Evolutionary conservation across 1,140 invertebrate species (phyloP).

Genomic region (Thaumetopoea pityocampa): DNA sequence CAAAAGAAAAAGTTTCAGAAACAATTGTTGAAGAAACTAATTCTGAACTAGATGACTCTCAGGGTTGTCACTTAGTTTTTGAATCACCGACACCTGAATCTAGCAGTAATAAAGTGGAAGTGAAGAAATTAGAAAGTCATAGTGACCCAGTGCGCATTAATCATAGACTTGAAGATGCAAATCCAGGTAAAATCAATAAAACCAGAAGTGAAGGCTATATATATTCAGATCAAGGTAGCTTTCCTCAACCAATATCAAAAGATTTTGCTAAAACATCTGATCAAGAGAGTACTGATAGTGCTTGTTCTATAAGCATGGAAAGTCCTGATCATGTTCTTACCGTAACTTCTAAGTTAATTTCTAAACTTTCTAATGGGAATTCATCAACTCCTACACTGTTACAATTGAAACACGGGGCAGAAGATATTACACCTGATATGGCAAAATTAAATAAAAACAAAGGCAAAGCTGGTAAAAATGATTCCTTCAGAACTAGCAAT

Average conservation of each 20-base stretch:
- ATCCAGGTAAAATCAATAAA: constrained; percentile 34
- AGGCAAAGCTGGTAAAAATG: constrained; percentile 48
- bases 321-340: constrained; percentile 56
- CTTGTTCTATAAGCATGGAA: constrained; percentile 44
- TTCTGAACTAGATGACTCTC: constrained; percentile 54
- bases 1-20: constrained; percentile 49
- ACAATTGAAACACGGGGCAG: constrained; percentile 21
- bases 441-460: constrained; percentile 45
- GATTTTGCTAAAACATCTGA: constrained; percentile 49
- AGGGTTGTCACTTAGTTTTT: constrained; percentile 52
- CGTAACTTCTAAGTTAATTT: constrained; percentile 57
- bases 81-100: constrained; percentile 46
- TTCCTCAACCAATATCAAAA: constrained; percentile 45
- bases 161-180: constrained; percentile 39
- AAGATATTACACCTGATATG: constrained; percentile 52
- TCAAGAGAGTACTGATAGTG: constrained; percentile 61
- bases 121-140: constrained; percentile 26
- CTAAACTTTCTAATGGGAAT: constrained; percentile 65
- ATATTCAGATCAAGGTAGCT: constrained; percentile 41
- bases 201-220: constrained; percentile 44
- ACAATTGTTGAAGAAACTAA: constrained; percentile 42
- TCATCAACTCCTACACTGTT: constrained; percentile 61
- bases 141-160: constrained; percentile 45
- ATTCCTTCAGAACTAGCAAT: constrained; percentile 54
- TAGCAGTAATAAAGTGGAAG: constrained; percentile 22